Evolutionary conservation across 2,797 vertebrate species (phyloP).

Genomic region (Garrulus glandarius): DNA sequence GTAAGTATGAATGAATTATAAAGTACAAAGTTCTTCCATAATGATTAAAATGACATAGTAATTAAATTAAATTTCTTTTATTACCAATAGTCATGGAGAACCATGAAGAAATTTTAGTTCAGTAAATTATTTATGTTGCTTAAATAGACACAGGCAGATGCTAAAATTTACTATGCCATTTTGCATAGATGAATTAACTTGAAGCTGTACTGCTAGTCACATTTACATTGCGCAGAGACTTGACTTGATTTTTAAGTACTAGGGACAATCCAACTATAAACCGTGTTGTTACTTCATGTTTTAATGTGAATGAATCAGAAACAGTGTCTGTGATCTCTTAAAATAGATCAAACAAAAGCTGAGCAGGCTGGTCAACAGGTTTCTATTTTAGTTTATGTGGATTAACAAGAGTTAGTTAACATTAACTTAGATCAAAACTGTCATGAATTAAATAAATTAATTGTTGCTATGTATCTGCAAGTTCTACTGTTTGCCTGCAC

Average conservation of each 20-base stretch:
- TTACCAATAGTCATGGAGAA: neutral
- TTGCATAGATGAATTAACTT: neutral
- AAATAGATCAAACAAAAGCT: neutral
- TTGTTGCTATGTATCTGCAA: neutral
- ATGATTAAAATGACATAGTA: neutral
- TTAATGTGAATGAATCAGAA: neutral
- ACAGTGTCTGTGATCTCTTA: neutral
- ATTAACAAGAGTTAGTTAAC: neutral
- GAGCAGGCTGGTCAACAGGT: neutral
- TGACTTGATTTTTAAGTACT: neutral
- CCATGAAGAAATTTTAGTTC: neutral
- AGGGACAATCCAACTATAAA: neutral
- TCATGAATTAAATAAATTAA: neutral
- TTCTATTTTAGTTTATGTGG: neutral
- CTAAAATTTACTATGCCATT: neutral
- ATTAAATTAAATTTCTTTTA: neutral
- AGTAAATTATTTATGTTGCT: neutral
- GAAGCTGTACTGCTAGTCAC: neutral
- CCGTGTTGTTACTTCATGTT: neutral
- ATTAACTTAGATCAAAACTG: neutral
- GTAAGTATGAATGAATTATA: neutral
- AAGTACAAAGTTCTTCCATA: slow-evolving; percentile 29
- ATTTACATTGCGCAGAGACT: neutral
- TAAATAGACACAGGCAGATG: neutral
- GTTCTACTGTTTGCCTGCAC: neutral